Base-by-base conservation (phyloP, 2,888 invertebrate genomes). In the Drosophila borborema region DNA sequence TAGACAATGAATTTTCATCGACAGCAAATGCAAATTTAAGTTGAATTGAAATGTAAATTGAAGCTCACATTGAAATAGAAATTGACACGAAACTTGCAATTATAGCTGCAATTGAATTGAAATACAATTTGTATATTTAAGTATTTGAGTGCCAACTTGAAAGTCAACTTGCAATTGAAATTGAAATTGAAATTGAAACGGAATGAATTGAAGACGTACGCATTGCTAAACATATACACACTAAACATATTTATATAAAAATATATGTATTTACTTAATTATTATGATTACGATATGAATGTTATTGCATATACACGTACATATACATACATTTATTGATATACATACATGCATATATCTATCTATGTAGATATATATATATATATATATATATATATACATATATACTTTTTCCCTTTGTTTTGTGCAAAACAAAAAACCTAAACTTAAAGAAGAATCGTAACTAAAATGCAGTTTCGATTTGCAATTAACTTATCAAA, bases 241-340 rank as follows among this genome's bases (percentile, higher is more conserved):
- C 68, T 81, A 34, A 81, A 80, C 74, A 86, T 73, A 86, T 85
- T 87, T 77, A 54, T 54, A 54, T 54, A 54, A 38, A 83, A 74
- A 80, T 74, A 90, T 79, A 81, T 81, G 65, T 77, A 77, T 72
- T 80, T 80, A 80, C 72, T 90, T 91, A 83, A 78, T 84, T 77
- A 86, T 81, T 82, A 77, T 85, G 64, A 88, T 88, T 88, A 87
- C 65, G 69, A 84, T 88, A 82, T 84, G 70, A 88, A 85, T 85
- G 85, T 85, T 89, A 88, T 88, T 86, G 88, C 88, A 89, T 85
- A 88, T 89, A 82, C 83, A 86, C 75, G 54, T 56, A 76, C 40
- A 76, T 59, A 71, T 72, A 59, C 48, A 70, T 54, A 76, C 72
- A 80, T 64, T 56, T 72, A 80, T 77, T 61, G 60, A 77, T 77